Base-by-base conservation (phyloP, 2,888 invertebrate genomes). In the Ochropleura plecta region DNA sequence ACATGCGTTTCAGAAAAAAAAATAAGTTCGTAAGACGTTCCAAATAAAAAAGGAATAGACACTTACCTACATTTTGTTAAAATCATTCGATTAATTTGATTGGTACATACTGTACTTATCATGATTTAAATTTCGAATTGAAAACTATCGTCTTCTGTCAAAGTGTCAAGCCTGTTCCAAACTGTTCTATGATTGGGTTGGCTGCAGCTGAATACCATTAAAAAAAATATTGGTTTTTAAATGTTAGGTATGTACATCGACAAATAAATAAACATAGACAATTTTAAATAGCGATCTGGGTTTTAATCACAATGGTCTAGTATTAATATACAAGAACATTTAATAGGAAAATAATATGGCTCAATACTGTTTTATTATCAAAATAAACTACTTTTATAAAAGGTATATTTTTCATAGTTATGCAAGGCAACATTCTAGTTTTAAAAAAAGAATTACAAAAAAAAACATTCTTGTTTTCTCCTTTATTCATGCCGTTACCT, bases 331-430 rank as follows among this genome's bases (percentile, higher is more conserved):
- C n/a, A 5, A 10, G 18, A 1, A 30, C 12, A n/a, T 57, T 57
- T 3, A n/a, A 46, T 53, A 16, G 69, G 48, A 48, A 57, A 70
- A 72, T 49, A 10, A 55, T 72, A 73, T 14, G 14, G 30, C 49
- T 44, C 51, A 44, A 40, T 49, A 18, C 16, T 49, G 44, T 55
- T 80, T 79, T 76, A 73, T 73, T 55, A n/a, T 8, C 42, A 44
- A 73, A 76, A 70, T 70, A 48, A 48, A 53, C 20, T 14, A 48
- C 30, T 30, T 30, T 2, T 49, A 40, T 57, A 57, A 62, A 62
- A 30, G 5, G 63, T 46, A 20, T n/a, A n/a, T n/a, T n/a, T 46
- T 30, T 14, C 5, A 20, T 9, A 55, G 20, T 57, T 78, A 6
- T 57, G 9, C 40, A 46, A 40, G 30, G 0, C 7, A 76, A 46